Conservation (phyloP, 2,888 invertebrate genomes). For the Diaphora mendica region DNA sequence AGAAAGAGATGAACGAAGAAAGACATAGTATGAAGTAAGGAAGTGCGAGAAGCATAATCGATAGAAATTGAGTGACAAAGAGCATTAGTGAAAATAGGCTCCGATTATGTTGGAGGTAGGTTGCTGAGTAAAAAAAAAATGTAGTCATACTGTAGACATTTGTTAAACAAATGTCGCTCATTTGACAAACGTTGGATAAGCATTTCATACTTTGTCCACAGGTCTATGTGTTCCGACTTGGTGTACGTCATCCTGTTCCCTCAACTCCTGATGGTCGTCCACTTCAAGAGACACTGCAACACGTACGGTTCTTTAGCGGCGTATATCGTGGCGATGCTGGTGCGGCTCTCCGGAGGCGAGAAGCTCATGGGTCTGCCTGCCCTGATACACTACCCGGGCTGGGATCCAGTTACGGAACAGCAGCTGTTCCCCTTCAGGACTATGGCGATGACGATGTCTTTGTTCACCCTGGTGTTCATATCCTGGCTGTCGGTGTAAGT, state of each 20-base stretch:
- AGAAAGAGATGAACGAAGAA: no score
- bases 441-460: conserved; percentile 95
- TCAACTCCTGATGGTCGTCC: conserved; percentile 98
- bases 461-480: conserved; percentile 92
- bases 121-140: no score
- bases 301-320: conserved; percentile 98
- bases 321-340: conserved; percentile 93
- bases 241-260: conserved; percentile 99
- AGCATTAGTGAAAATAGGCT: no score
- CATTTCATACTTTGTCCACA: conserved; percentile 63
- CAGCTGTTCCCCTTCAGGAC: conserved; percentile 99
- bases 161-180: background rate
- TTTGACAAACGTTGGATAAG: background rate
- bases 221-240: conserved; percentile 99
- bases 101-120: no score
- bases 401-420: conserved; percentile 90
- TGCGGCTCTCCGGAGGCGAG: conserved; percentile 95
- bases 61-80: no score
- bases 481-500: conserved; percentile 93
- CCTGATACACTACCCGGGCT: conserved; percentile 95
- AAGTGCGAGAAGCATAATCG: no score
- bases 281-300: conserved; percentile 97
- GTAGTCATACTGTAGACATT: no score
- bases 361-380: conserved; percentile 93
- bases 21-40: no score